phyloP scores from a whole-genome alignment of 1,140 invertebrate species.

The Microplitis mediator region DNA sequence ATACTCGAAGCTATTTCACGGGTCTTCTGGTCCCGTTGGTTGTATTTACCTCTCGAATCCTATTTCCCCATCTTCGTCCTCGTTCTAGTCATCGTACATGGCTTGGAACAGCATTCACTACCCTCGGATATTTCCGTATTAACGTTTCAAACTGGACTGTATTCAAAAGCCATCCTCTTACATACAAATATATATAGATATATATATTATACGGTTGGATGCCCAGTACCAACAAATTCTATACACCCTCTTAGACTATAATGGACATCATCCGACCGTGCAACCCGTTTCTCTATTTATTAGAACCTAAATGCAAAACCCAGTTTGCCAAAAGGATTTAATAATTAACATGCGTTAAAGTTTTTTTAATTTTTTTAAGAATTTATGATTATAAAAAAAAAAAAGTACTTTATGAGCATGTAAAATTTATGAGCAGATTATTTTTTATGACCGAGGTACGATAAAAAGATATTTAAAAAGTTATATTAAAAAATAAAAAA shows the following conservation, averaged over 20 bases:
- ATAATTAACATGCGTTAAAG: background rate
- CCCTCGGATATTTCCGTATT: conserved; percentile 45
- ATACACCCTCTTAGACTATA: no score
- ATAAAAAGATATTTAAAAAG: no score
- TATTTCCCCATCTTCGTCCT: conserved; percentile 18
- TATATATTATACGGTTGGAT: conserved; percentile 36
- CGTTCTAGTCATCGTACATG: background rate
- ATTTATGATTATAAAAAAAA: no score
- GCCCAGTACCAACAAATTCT: background rate
- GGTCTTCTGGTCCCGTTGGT: conserved; percentile 13
- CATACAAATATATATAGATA: conserved; percentile 26
- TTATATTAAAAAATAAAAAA: no score
- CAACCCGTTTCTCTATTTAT: no score
- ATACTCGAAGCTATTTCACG: conserved; percentile 15
- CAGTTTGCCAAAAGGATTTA: no score
- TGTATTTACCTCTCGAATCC: conserved; percentile 23
- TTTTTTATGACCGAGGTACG: no score
- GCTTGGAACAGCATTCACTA: background rate
- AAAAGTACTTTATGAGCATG: no score
- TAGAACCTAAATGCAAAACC: no score
- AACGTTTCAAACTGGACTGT: conserved; percentile 41
- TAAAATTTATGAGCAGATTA: no score
- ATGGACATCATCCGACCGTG: no score
- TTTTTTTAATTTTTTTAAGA: no score
- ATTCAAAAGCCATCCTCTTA: conserved; percentile 47